Evolutionary conservation across 2,113 vertebrate species (phyloP).

Genomic region (Glaucomys volans): DNA sequence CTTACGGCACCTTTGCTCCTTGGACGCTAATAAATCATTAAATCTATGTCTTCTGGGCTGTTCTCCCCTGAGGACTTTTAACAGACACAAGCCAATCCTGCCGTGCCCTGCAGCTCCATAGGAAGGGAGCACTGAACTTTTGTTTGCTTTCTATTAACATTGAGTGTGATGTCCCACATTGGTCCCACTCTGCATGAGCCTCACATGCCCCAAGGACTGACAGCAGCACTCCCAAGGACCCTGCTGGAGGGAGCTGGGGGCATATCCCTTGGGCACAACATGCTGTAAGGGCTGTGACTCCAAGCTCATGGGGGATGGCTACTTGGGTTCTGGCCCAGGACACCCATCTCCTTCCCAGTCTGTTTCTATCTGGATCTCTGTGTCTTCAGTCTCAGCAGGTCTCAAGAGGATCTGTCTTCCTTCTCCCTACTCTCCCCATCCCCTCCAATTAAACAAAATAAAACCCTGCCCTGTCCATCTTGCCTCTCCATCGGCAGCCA

Average conservation of each 20-base stretch:
- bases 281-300: background rate
- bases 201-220: background rate
- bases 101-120: background rate
- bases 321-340: background rate
- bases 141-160: background rate
- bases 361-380: background rate
- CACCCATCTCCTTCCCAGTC: background rate
- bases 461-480: background rate
- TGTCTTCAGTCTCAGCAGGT: background rate
- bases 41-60: background rate
- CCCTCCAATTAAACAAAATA: background rate
- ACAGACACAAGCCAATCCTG: background rate
- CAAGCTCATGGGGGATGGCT: background rate
- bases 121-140: background rate
- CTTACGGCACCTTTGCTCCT: background rate
- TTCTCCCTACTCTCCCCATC: background rate
- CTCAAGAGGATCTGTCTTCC: background rate
- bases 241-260: background rate
- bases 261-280: background rate
- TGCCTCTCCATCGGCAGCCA: background rate
- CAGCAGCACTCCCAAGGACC: background rate
- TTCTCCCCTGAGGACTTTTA: background rate
- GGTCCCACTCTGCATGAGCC: no score
- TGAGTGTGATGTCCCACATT: background rate
- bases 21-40: background rate